Evolutionary conservation across 2,113 vertebrate genomes (phyloP), one percentile per base, ranked within the genome.

Genomic region (Actenoides lindsayi): DNA sequence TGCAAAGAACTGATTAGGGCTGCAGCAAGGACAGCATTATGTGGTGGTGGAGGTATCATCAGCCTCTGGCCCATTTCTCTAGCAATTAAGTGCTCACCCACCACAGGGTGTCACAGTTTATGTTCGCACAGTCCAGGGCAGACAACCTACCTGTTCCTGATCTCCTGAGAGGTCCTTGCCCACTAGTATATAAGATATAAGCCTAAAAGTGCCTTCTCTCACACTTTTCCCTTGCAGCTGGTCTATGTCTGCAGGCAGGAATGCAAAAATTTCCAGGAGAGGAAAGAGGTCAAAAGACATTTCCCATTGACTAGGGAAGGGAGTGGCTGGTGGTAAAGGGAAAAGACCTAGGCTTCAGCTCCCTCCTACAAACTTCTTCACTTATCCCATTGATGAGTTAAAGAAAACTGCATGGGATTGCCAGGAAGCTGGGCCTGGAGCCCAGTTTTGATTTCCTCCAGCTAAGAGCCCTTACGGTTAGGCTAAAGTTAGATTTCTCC

Each of bases 1-100:
- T 30, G 39, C 23, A 71, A 62, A 90, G 7, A 10, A 28, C 8
- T 35, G 31, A 24, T 25, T 33, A 75, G 27, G n/a, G 20, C 42
- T 63, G 48, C 27, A 62, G 41, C n/a, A 53, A 68, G 53, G 41
- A 53, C 0, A 0, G 25, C 1, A 12, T 6, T 16, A 39, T 0
- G 0, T 5, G 16, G 5, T 63, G 41, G 7, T 53, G 41, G 33
- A 67, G 19, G 6, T 44, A 11, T 44, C 89, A 44, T 14, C n/a
- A 65, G 63, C 10, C 27, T 76, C 68, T 70, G 44, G 11, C 33
- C 25, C 8, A 13, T 79, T 94, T 87, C 57, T 64, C 18, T 42
- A 31, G 27, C 10, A 20, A 12, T 48, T 28, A 57, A 63, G 53
- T 56, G 18, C 41, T 94, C 54, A 44, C 13, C 31, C 11, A 44